A percentile compares a stretch with the other conserved stretches of the same genome.
Evolutionary conservation across 1,140 invertebrate species (phyloP).

Genomic region (Ceratosolen solmsi): DNA sequence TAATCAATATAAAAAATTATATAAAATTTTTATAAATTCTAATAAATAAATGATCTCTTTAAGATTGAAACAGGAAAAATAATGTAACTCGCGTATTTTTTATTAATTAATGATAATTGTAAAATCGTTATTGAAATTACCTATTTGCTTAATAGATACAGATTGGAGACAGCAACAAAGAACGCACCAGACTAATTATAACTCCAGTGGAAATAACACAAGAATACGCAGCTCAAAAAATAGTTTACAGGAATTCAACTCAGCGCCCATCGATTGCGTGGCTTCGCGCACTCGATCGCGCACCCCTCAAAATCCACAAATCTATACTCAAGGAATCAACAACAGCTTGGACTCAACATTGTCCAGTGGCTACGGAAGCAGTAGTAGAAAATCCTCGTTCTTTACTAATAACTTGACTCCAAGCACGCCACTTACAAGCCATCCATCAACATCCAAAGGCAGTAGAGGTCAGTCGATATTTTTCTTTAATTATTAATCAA

Average conservation of each 20-base stretch:
- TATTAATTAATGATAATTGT: constrained; percentile 34
- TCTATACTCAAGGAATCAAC: constrained; percentile 56
- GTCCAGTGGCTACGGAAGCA: constrained; percentile 57
- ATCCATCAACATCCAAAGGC: constrained; percentile 70
- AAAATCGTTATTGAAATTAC: constrained; percentile 41
- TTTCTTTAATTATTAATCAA: constrained; percentile 28
- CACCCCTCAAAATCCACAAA: constrained; percentile 67
- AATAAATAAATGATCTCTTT: too few relatives aligned
- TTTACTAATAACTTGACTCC: constrained; percentile 60
- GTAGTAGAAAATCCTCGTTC: constrained; percentile 60
- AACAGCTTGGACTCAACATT: constrained; percentile 59
- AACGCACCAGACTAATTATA: constrained; percentile 63
- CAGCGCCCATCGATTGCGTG: constrained; percentile 67
- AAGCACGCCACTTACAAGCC: constrained; percentile 62
- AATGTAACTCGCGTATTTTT: not conserved
- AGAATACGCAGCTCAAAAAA: constrained; percentile 60
- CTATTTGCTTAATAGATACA: constrained; percentile 58
- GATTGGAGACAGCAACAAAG: constrained; percentile 67
- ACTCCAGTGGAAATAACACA: constrained; percentile 59
- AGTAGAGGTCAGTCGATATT: constrained; percentile 64
- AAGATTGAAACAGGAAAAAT: too few relatives aligned
- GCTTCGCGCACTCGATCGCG: constrained; percentile 70
- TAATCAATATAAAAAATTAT: too few relatives aligned
- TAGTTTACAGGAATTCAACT: constrained; percentile 63
- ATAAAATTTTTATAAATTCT: too few relatives aligned